Conservation (phyloP, 2,113 vertebrate genomes). For the Dendropsophus ebraccatus region DNA sequence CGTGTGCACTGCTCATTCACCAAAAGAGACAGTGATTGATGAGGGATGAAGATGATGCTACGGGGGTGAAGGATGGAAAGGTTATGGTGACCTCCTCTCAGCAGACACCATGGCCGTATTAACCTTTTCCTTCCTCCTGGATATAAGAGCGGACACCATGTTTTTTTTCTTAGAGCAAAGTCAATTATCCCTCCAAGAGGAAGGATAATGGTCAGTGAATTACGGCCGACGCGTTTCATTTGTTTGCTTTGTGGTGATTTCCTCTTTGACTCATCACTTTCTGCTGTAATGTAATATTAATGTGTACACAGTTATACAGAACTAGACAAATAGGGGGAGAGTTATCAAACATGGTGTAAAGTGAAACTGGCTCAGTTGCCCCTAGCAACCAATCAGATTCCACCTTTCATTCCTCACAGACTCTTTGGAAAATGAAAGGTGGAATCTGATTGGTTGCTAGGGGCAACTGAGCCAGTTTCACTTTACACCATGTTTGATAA, state of each 20-base stretch:
- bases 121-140: neutral
- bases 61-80: conserved; percentile 1
- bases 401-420: no score
- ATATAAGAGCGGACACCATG: no score
- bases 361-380: no score
- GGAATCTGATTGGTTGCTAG: no score
- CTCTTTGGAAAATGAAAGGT: no score
- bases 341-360: no score
- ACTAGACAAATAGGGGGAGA: neutral
- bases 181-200: conserved; percentile 7
- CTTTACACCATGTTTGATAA: no score
- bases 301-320: neutral
- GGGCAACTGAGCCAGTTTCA: no score
- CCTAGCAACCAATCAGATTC: no score
- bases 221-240: neutral
- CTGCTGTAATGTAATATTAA: conserved; percentile 7
- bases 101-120: neutral
- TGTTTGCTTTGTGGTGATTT: neutral
- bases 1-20: neutral
- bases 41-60: neutral
- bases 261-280: neutral
- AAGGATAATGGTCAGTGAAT: conserved; percentile 1
- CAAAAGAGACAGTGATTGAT: conserved; percentile 35
- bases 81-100: conserved; percentile 2
- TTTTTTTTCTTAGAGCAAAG: conserved; percentile 10